Evolutionary conservation across 2,797 vertebrate species (phyloP).

Genomic region (Odontamblyopus lacepedii): DNA sequence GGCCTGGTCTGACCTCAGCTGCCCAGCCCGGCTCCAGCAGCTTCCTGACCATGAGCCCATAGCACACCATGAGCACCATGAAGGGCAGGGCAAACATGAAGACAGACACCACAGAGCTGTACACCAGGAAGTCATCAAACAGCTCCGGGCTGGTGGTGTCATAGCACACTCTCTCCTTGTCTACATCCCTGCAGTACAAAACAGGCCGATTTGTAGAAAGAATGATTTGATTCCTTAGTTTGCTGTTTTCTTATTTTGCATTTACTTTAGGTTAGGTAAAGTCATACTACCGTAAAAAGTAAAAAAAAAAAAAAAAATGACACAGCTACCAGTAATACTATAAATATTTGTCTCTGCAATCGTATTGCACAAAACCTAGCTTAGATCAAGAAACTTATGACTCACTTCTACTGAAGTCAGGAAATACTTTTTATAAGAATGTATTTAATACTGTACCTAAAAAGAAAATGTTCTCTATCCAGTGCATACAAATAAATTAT

Average conservation of each 20-base stretch:
- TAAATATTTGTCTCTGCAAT: too few species aligned
- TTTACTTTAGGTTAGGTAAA: neutral
- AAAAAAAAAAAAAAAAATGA: neutral
- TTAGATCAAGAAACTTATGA: too few species aligned
- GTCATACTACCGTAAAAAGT: neutral
- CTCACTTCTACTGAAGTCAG: too few species aligned
- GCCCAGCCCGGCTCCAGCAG: slow-evolving; percentile 78
- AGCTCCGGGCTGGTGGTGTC: slow-evolving; percentile 89
- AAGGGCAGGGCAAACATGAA: slow-evolving; percentile 90
- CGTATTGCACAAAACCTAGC: too few species aligned
- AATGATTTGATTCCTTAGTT: neutral
- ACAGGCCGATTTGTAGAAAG: neutral
- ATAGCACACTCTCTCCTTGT: slow-evolving; percentile 77
- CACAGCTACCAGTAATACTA: too few species aligned
- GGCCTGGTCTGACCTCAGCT: slow-evolving; percentile 6
- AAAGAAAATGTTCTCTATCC: too few species aligned
- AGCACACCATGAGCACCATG: slow-evolving; percentile 86
- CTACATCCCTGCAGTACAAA: slow-evolving; percentile 44
- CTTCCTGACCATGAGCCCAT: slow-evolving; percentile 86
- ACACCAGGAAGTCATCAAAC: slow-evolving; percentile 87
- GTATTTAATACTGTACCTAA: too few species aligned
- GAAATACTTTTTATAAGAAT: too few species aligned
- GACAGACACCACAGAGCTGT: slow-evolving; percentile 87
- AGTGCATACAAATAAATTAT: too few species aligned
- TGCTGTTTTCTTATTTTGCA: neutral